These are phyloP conservation scores for Gymnothorax javanicus DNA, from an alignment of 2,797 vertebrate genomes.

Conservation along the genomic window DNA sequence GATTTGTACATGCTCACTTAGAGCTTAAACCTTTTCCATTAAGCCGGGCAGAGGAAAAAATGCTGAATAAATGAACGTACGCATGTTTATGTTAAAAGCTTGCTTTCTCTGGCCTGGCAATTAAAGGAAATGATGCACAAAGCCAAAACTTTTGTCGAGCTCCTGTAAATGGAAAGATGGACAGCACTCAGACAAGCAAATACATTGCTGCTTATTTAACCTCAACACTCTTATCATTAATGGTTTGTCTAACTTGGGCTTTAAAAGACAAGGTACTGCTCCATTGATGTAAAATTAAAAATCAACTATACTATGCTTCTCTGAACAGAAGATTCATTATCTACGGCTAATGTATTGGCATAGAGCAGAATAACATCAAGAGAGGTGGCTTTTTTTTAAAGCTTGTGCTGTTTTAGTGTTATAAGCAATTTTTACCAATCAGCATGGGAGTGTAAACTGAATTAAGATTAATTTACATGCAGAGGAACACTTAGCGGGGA, in stretches of 20 bases:
- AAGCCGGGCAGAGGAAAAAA: slow-evolving; percentile 86
- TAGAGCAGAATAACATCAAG: slow-evolving; percentile 97
- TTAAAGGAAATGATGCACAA: slow-evolving; percentile 93
- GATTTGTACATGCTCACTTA: slow-evolving; percentile 77
- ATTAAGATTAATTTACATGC: slow-evolving; percentile 99
- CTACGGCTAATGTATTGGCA: slow-evolving; percentile 94
- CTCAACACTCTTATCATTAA: slow-evolving; percentile 91
- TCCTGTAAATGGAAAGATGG: slow-evolving; percentile 97
- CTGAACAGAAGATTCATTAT: slow-evolving; percentile 97
- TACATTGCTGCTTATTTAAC: slow-evolving; percentile 89
- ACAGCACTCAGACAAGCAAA: slow-evolving; percentile 88
- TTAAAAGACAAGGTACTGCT: slow-evolving; percentile 86
- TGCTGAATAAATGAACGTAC: slow-evolving; percentile 84
- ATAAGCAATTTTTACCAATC: slow-evolving; percentile 99
- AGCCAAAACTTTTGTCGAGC: slow-evolving; percentile 95
- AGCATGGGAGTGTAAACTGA: slow-evolving; percentile 99
- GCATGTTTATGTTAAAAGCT: slow-evolving; percentile 94
- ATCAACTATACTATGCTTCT: slow-evolving; percentile 95
- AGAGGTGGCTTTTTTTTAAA: slow-evolving; percentile 73
- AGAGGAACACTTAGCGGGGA: slow-evolving; percentile 97
- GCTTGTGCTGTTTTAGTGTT: slow-evolving; percentile 97
- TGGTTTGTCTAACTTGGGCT: slow-evolving; percentile 87
- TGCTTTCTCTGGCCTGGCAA: slow-evolving; percentile 84
- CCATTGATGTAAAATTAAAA: slow-evolving; percentile 97
- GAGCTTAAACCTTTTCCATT: slow-evolving; percentile 86